phyloP scores from a whole-genome alignment of 1,140 invertebrate species.

The Cherax quadricarinatus region DNA sequence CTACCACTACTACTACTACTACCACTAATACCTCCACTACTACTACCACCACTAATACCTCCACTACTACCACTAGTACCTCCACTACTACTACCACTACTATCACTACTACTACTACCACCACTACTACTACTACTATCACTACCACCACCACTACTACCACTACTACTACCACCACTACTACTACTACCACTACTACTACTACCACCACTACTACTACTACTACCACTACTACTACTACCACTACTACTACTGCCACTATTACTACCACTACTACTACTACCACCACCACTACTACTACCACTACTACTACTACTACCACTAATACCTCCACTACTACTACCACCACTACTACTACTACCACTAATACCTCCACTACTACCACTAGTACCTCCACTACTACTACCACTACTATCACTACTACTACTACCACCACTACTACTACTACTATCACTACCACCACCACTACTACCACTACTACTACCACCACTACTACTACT shows the following conservation, averaged over 20 bases:
- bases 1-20: background rate
- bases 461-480: background rate
- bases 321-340: background rate
- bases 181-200: constrained; percentile 5
- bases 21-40: background rate
- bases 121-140: constrained; percentile 13
- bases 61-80: no score
- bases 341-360: background rate
- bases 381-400: no score
- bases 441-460: background rate
- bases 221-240: constrained; percentile 13
- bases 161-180: constrained; percentile 12
- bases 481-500: background rate
- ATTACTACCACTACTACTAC: constrained; percentile 6
- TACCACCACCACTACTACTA: constrained; percentile 5
- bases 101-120: constrained; percentile 13
- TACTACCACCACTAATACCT: no score
- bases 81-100: constrained; percentile 5
- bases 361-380: no score
- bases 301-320: constrained; percentile 11
- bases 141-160: constrained; percentile 13
- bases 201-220: constrained; percentile 1
- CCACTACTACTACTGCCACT: constrained; percentile 13
- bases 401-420: background rate
- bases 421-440: background rate